Percentiles rank a stretch among this genome's conserved stretches.
These are phyloP conservation scores for Lacerta bilineata DNA, from an alignment of 2,797 vertebrate species.

Conservation along the genomic window DNA sequence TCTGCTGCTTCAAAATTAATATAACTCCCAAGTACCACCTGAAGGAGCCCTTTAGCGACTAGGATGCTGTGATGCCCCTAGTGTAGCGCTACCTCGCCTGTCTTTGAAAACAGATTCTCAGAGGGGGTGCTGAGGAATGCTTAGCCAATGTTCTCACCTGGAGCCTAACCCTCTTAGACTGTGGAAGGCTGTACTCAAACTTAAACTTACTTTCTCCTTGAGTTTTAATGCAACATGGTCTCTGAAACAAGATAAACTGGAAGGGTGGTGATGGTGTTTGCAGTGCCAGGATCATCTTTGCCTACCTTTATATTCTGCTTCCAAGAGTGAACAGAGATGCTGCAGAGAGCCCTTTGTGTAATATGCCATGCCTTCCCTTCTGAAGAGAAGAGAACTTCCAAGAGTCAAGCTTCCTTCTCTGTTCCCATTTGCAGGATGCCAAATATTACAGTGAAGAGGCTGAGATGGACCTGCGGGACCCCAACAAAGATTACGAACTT, in stretches of 20 bases:
- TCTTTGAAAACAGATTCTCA: not conserved
- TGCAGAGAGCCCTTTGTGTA: rapidly evolving
- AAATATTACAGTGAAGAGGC: constrained; percentile 93
- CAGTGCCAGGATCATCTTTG: rapidly evolving
- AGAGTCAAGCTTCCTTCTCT: not conserved
- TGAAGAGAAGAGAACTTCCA: not conserved
- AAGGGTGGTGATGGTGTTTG: not conserved
- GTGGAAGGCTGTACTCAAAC: not conserved
- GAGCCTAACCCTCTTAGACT: not conserved
- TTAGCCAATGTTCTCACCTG: not conserved
- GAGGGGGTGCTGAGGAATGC: not conserved
- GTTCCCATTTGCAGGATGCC: constrained; percentile 81
- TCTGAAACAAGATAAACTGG: not conserved
- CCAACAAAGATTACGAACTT: constrained; percentile 89
- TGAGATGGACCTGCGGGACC: constrained; percentile 91
- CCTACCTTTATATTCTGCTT: rapidly evolving
- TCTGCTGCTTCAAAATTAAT: not conserved
- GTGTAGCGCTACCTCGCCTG: not conserved
- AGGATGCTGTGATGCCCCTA: not conserved
- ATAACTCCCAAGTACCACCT: not conserved
- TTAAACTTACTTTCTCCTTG: not conserved
- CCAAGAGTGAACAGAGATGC: rapidly evolving
- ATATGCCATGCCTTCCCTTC: not conserved
- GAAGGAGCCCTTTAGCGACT: not conserved
- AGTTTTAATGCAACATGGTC: not conserved